Percentiles rank a stretch among this genome's conserved stretches.
These are phyloP conservation scores for Eurois occulta DNA, from an alignment of 2,888 invertebrate genomes.

Conservation along the genomic window DNA sequence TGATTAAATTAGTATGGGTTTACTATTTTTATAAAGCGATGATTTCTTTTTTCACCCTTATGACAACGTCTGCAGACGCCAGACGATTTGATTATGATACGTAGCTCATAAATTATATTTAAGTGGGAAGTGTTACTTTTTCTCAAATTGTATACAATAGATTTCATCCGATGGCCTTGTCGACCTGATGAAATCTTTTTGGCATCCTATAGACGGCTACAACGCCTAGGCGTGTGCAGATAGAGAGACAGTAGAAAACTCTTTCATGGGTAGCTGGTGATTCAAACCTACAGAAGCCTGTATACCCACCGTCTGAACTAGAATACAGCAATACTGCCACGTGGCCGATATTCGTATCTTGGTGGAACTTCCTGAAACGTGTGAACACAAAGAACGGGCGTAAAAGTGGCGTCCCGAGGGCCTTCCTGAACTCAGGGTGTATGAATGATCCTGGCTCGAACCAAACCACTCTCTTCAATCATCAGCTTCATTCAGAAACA, in stretches of 20 bases:
- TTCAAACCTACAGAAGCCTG: background rate
- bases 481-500: background rate
- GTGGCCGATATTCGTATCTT: background rate
- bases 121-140: background rate
- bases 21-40: background rate
- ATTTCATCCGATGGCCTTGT: background rate
- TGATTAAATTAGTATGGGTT: background rate
- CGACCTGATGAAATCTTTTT: background rate
- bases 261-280: background rate
- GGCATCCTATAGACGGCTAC: background rate
- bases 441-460: background rate
- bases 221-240: background rate
- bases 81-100: conserved; percentile 33
- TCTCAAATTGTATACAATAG: background rate
- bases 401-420: background rate
- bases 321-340: background rate
- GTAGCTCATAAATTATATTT: conserved; percentile 4
- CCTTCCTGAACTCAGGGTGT: background rate
- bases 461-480: background rate
- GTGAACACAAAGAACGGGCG: background rate
- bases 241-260: background rate
- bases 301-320: background rate
- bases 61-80: conserved; percentile 11
- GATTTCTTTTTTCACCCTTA: conserved; percentile 9
- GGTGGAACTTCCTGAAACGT: background rate